Base-by-base conservation (phyloP, 2,113 vertebrate genomes). In the Terrapene triunguis region DNA sequence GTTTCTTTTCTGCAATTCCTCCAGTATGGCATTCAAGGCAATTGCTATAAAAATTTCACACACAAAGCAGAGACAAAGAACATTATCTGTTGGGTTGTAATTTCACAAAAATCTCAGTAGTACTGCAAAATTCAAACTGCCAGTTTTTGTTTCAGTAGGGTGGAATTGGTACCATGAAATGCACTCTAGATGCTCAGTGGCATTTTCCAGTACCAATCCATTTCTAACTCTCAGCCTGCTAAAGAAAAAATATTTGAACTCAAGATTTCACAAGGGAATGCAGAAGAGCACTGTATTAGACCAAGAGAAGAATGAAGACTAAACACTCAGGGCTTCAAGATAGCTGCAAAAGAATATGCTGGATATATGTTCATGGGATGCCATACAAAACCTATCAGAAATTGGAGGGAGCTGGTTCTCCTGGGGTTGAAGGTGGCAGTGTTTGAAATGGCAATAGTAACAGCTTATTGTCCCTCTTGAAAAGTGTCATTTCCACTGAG, bases 161-260 rank as follows among this genome's bases (percentile, higher is more conserved):
- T 92, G 96, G 95, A 94, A 92, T 29, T 83, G 93, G 96, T 97
- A 94, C 95, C 95, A 80, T 51, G 92, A 94, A 97, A 97, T 25
- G 53, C 92, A 96, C 86, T 97, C 95, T 97, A 98, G 98, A 97
- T 98, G 98, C 95, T 97, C 92, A 94, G 94, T 97, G 97, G 95
- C 96, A 98, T 96, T 98, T 98, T 90, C 92, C 97, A 95, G 96
- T 55, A 93, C 35, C 80, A 96, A 83, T 92, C 94, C 89, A 82
- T 51, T 97, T 96, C 93, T 97, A 98, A 97, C 87, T 96, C 96
- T 91, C 94, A 84, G 95, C 92, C 96, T 94, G 86, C 65, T 94
- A 86, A 93, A 80, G 81, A 95, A 97, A 91, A 95, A 97, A 95
- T 90, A 93, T 72, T 91, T 94, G 89, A 98, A 17, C 50, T 92